These are phyloP conservation scores for Ips typographus DNA, from an alignment of 1,140 invertebrate genomes.

Conservation along the genomic window DNA sequence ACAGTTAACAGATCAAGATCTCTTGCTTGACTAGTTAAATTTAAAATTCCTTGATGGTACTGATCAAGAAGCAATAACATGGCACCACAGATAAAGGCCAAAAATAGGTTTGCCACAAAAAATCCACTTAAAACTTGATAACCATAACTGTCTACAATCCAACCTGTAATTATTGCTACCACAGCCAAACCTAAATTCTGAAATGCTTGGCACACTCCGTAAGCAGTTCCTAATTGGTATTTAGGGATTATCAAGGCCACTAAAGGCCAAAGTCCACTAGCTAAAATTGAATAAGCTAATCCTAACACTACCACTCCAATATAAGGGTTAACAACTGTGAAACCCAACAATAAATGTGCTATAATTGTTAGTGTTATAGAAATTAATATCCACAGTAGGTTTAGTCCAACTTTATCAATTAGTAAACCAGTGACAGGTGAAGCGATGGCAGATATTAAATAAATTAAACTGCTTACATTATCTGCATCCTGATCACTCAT, in stretches of 20 bases:
- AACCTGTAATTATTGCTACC: conserved; percentile 80
- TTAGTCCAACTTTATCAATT: conserved; percentile 88
- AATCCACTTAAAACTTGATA: conserved; percentile 93
- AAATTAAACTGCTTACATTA: conserved; percentile 84
- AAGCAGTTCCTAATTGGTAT: conserved; percentile 93
- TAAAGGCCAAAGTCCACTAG: conserved; percentile 94
- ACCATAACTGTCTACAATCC: conserved; percentile 84
- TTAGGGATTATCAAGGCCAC: conserved; percentile 89
- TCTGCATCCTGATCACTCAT: conserved; percentile 74
- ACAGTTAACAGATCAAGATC: too few species aligned
- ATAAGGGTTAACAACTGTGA: conserved; percentile 84
- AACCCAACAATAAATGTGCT: conserved; percentile 83
- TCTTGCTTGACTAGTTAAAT: conserved; percentile 64
- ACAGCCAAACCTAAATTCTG: conserved; percentile 94
- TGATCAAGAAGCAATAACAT: conserved; percentile 77
- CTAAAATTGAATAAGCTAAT: conserved; percentile 88
- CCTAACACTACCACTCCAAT: conserved; percentile 87
- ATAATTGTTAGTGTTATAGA: conserved; percentile 78
- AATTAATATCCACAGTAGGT: conserved; percentile 85
- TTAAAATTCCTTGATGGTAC: conserved; percentile 69
- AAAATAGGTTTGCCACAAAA: conserved; percentile 70
- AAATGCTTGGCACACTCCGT: conserved; percentile 96
- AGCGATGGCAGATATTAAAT: conserved; percentile 84
- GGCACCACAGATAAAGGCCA: conserved; percentile 72
- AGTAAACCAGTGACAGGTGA: conserved; percentile 89